These are phyloP conservation scores for Distichodus sexfasciatus DNA, from an alignment of 2,797 vertebrate species.

Conservation along the genomic window DNA sequence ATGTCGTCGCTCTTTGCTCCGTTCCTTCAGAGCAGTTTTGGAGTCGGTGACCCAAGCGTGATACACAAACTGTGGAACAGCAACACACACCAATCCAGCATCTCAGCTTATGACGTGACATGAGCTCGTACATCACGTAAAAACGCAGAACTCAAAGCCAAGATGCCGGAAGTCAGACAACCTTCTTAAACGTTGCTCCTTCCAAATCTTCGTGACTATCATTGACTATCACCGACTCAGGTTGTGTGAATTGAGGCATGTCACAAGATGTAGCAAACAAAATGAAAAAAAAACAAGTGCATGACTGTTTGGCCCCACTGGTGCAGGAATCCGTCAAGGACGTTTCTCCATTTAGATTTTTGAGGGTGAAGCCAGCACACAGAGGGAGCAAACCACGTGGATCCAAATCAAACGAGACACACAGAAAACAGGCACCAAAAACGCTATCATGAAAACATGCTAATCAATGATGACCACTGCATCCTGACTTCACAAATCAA, in stretches of 20 bases:
- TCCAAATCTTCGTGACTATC: background rate
- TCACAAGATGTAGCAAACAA: background rate
- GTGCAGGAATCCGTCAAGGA: constrained; percentile 1
- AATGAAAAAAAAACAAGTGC: background rate
- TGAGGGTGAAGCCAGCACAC: background rate
- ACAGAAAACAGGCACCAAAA: background rate
- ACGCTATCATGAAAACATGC: background rate
- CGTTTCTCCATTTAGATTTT: too few species aligned
- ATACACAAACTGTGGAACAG: constrained; percentile 86
- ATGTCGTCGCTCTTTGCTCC: constrained; percentile 83
- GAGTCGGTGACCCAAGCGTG: constrained; percentile 97
- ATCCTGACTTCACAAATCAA: background rate
- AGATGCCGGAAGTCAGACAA: constrained; percentile 39
- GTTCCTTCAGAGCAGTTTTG: constrained; percentile 88
- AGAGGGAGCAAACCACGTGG: constrained; percentile 32
- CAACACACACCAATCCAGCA: background rate
- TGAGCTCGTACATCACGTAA: background rate
- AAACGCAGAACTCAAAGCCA: too few species aligned
- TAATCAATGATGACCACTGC: background rate
- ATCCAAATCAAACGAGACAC: background rate
- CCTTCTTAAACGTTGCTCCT: background rate
- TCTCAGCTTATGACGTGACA: background rate
- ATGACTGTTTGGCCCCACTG: constrained; percentile 41
- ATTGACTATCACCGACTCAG: background rate
- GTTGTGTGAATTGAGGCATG: constrained; percentile 33